phyloP scores from a whole-genome alignment of 2,113 vertebrate species.

The Poicephalus meyeri region DNA sequence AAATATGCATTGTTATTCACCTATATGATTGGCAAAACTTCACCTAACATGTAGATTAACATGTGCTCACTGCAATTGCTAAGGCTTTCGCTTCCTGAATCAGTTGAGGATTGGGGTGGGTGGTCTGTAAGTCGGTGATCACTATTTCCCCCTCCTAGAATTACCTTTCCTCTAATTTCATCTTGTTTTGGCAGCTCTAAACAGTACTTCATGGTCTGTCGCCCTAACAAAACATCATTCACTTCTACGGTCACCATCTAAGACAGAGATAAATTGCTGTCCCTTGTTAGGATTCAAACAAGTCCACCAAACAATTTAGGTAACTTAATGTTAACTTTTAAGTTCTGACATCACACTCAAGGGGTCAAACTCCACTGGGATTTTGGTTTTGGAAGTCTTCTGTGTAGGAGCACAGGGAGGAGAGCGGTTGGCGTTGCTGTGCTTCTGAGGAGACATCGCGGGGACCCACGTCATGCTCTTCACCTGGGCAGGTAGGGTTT shows the following conservation, averaged over 20 bases:
- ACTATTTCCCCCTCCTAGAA: background rate
- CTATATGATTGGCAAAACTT: background rate
- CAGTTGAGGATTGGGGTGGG: background rate
- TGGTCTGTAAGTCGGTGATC: background rate
- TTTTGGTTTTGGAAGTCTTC: background rate
- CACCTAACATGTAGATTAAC: background rate
- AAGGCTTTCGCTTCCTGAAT: background rate
- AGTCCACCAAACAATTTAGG: background rate
- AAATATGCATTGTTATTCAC: background rate
- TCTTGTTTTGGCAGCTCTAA: background rate
- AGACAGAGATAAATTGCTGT: background rate
- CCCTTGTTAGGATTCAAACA: background rate
- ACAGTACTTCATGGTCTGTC: background rate
- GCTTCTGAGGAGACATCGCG: no score
- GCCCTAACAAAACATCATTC: background rate
- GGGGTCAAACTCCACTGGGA: background rate
- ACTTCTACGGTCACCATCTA: background rate
- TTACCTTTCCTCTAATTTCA: background rate
- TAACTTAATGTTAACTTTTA: background rate
- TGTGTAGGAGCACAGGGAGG: accelerated
- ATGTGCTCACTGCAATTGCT: background rate
- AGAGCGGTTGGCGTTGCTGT: no score
- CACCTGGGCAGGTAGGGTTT: background rate
- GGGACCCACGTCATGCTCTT: background rate
- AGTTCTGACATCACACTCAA: background rate